phyloP scores from a whole-genome alignment of 2,113 vertebrate genomes.

The Herpetotheres cachinnans region DNA sequence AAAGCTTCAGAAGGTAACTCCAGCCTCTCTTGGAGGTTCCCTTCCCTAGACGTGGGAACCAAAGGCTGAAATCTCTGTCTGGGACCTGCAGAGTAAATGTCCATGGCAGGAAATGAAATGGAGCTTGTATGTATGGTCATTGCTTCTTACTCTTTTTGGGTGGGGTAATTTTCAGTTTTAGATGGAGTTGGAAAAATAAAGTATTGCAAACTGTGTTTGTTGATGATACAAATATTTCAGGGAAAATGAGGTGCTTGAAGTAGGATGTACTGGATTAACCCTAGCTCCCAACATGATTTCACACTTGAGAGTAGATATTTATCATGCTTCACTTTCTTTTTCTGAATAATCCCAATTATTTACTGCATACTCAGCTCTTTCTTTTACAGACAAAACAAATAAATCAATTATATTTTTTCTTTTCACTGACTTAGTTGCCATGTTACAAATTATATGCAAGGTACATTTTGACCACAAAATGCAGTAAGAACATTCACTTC shows the following conservation, averaged over 20 bases:
- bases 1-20: not conserved
- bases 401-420: not conserved
- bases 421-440: not conserved
- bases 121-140: not conserved
- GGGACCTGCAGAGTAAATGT: not conserved
- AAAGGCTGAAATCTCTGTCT: not conserved
- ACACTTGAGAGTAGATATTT: not conserved
- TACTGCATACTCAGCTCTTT: not conserved
- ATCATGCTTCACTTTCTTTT: not conserved
- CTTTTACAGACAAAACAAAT: not conserved
- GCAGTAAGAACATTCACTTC: not conserved
- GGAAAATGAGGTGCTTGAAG: not conserved
- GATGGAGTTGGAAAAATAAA: not conserved
- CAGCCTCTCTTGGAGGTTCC: not conserved
- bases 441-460: not conserved
- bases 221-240: not conserved
- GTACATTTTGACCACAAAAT: not conserved
- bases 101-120: not conserved
- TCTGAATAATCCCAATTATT: not conserved
- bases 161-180: not conserved
- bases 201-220: not conserved
- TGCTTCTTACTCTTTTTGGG: not conserved
- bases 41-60: not conserved
- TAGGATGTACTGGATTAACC: not conserved
- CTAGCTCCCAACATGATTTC: not conserved